Conservation (phyloP, 2,113 vertebrate genomes). For the Argyrosomus japonicus region DNA sequence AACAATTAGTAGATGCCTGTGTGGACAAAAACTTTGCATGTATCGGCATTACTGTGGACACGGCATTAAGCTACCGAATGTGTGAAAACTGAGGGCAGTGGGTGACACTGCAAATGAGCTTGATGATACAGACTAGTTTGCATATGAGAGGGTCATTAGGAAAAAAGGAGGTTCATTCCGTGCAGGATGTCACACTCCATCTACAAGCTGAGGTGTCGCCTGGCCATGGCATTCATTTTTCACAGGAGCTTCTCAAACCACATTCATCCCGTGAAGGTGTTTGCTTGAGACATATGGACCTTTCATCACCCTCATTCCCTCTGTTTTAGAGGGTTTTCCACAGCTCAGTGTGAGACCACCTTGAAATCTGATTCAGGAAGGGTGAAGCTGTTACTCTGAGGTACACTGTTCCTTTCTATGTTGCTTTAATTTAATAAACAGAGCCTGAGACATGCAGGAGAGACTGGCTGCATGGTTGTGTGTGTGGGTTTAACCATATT, state of each 20-base stretch:
- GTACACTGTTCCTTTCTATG: neutral
- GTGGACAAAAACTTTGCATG: slow-evolving; percentile 4
- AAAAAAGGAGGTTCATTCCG: slow-evolving; percentile 30
- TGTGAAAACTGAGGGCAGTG: slow-evolving; percentile 44
- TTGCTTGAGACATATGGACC: slow-evolving; percentile 54
- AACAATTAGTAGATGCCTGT: neutral
- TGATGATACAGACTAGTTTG: slow-evolving; percentile 53
- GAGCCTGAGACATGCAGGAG: neutral
- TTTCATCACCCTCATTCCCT: slow-evolving; percentile 46
- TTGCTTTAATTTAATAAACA: slow-evolving; percentile 30
- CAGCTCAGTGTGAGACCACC: slow-evolving; percentile 47
- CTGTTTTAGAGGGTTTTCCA: slow-evolving; percentile 12
- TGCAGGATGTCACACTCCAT: slow-evolving; percentile 63
- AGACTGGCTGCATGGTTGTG: neutral
- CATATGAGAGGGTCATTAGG: slow-evolving; percentile 56
- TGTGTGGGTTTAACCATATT: neutral
- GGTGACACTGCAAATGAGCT: slow-evolving; percentile 56
- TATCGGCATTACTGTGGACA: neutral
- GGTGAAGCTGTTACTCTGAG: slow-evolving; percentile 9
- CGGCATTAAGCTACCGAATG: slow-evolving; percentile 37
- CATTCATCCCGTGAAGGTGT: slow-evolving; percentile 45
- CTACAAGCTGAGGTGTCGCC: slow-evolving; percentile 53
- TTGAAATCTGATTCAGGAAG: slow-evolving; percentile 21
- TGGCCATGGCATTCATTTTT: slow-evolving; percentile 23
- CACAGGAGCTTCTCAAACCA: slow-evolving; percentile 42